Evolutionary conservation across 2,797 vertebrate species (phyloP).

Genomic region (Phataginus tricuspis): DNA sequence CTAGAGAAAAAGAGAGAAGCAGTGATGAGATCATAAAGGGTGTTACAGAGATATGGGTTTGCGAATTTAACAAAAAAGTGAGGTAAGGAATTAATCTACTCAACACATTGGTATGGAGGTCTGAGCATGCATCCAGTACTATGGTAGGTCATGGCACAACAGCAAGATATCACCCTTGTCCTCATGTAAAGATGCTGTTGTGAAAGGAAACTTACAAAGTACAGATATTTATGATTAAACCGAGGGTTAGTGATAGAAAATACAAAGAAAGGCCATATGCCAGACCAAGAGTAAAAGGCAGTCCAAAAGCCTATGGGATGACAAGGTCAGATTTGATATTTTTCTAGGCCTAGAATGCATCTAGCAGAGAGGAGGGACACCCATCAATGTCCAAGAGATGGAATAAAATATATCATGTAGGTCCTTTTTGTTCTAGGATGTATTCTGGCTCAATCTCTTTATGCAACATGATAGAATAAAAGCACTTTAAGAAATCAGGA

Average conservation of each 20-base stretch:
- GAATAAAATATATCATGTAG: neutral
- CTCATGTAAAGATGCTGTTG: neutral
- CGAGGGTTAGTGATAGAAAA: neutral
- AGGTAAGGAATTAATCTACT: neutral
- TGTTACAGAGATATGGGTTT: neutral
- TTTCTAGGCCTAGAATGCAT: neutral
- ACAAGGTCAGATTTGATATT: neutral
- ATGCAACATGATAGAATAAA: conserved; percentile 30
- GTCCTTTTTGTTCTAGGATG: neutral
- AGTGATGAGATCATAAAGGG: neutral
- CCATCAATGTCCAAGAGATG: neutral
- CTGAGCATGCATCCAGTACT: neutral
- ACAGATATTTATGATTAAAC: neutral
- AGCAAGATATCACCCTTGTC: accelerated
- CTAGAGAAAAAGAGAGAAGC: neutral
- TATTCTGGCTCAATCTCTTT: neutral
- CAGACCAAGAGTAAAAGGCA: neutral
- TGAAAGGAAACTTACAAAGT: neutral
- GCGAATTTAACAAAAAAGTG: neutral
- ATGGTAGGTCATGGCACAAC: neutral
- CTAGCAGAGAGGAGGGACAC: accelerated
- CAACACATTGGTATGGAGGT: neutral
- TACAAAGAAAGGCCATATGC: neutral
- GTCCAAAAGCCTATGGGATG: neutral
- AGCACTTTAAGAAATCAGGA: conserved; percentile 34